Conservation (phyloP, 2,113 vertebrate genomes). For the Furnarius figulus region DNA sequence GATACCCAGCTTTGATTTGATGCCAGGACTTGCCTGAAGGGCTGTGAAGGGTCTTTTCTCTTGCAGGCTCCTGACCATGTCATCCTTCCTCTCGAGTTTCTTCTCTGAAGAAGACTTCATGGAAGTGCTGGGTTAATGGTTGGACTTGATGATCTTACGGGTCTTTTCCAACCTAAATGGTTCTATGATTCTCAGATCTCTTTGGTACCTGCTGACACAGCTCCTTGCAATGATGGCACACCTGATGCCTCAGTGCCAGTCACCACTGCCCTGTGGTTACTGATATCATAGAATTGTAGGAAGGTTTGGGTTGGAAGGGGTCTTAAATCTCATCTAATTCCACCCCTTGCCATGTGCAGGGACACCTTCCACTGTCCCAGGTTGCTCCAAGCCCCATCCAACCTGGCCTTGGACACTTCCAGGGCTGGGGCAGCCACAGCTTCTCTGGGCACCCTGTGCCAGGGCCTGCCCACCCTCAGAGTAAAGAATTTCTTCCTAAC, state of each 20-base stretch:
- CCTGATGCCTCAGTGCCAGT: neutral
- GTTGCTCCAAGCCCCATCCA: rapidly evolving
- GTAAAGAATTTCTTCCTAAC: neutral
- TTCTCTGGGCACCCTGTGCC: neutral
- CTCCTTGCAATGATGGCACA: neutral
- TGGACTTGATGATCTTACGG: neutral
- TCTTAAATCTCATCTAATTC: neutral
- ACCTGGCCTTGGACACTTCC: neutral
- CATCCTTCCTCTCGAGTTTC: neutral
- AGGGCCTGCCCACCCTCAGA: neutral
- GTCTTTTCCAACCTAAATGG: neutral
- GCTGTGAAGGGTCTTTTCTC: neutral
- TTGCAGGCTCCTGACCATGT: neutral
- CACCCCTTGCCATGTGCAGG: neutral
- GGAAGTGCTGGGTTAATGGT: neutral
- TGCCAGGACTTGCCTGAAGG: neutral
- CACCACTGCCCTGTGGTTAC: neutral
- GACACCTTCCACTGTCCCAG: neutral
- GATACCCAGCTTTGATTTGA: neutral
- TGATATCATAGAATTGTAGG: neutral
- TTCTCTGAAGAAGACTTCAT: neutral
- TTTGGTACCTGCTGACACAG: neutral
- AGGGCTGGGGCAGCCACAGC: neutral
- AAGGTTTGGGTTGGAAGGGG: neutral
- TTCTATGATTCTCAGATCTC: neutral